A percentile compares a stretch with the other conserved stretches of the same genome.
These are phyloP conservation scores for Drosophila saltans DNA, from an alignment of 1,140 invertebrate species.

Conservation along the genomic window DNA sequence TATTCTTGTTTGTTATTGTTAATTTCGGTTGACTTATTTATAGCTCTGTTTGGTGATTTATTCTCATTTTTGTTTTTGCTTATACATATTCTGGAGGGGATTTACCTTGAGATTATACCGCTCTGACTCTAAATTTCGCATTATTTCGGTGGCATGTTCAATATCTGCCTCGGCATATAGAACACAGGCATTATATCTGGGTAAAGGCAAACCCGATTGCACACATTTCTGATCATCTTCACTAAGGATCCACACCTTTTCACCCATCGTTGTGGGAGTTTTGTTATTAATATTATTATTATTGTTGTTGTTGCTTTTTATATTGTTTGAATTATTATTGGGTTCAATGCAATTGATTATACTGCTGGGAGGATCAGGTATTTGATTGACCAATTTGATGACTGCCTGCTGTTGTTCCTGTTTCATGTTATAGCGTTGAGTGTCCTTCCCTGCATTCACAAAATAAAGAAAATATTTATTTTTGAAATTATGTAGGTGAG, in stretches of 20 bases:
- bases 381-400: conserved; percentile 21
- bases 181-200: conserved; percentile 88
- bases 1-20: conserved; percentile 17
- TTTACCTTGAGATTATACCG: conserved; percentile 85
- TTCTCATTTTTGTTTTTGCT: conserved; percentile 11
- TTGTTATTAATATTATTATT: conserved; percentile 54
- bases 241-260: conserved; percentile 53
- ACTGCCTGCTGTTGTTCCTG: conserved; percentile 58
- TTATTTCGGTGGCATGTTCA: conserved; percentile 86
- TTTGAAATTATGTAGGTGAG: not conserved
- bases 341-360: conserved; percentile 43
- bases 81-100: conserved; percentile 5
- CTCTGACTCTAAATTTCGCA: conserved; percentile 86
- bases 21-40: conserved; percentile 14
- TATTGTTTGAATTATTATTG: conserved; percentile 33
- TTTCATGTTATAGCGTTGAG: conserved; percentile 45
- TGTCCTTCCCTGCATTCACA: conserved; percentile 81
- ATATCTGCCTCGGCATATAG: conserved; percentile 88
- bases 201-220: conserved; percentile 84
- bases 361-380: conserved; percentile 33
- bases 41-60: conserved; percentile 7
- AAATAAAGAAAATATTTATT: conserved; percentile 9
- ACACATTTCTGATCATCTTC: conserved; percentile 78
- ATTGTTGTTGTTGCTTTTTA: conserved; percentile 32
- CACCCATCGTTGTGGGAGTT: conserved; percentile 30